Conservation (phyloP, 2,113 vertebrate genomes). For the Gracilinanus agilis region DNA sequence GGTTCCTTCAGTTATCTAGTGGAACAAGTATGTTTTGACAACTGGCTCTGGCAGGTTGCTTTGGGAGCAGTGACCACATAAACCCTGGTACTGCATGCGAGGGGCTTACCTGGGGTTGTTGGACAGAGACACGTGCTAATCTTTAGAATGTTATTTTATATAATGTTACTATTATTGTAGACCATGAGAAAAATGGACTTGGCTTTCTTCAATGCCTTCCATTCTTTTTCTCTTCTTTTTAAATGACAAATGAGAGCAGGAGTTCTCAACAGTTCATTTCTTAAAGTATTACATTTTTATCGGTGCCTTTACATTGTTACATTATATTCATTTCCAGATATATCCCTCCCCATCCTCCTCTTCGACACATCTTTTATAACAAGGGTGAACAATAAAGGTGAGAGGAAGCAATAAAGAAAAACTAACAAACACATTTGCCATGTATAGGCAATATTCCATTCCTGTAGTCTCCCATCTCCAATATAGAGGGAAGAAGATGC, state of each 20-base stretch:
- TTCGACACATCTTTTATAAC: background rate
- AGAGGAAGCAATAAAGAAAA: background rate
- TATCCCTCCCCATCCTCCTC: background rate
- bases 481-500: background rate
- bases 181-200: constrained; percentile 42
- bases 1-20: constrained; percentile 73
- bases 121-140: background rate
- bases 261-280: constrained; percentile 4
- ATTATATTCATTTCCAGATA: background rate
- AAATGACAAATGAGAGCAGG: constrained; percentile 71
- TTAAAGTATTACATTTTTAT: constrained; percentile 61
- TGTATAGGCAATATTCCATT: background rate
- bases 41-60: background rate
- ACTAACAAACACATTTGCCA: background rate
- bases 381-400: background rate
- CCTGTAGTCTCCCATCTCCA: background rate
- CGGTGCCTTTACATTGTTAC: background rate
- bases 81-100: background rate
- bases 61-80: background rate
- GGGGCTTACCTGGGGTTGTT: background rate
- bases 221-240: constrained; percentile 69
- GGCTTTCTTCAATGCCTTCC: constrained; percentile 64
- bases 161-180: background rate
- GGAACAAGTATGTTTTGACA: background rate
- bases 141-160: constrained; percentile 34